Conservation (phyloP, 1,140 invertebrate genomes). For the Lutraria rhynchaena region DNA sequence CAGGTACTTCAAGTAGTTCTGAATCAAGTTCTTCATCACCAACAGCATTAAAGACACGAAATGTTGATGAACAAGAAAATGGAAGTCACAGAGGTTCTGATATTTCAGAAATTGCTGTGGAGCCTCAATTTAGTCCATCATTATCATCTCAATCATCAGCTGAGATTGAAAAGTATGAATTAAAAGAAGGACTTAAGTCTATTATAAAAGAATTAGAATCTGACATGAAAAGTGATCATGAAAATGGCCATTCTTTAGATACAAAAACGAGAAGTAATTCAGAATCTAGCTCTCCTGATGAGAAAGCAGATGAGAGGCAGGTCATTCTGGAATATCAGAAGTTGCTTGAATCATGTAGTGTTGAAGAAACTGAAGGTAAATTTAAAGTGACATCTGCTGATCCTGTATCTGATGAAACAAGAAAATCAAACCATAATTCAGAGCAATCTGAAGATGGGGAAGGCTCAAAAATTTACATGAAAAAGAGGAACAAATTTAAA, state of each 20-base stretch:
- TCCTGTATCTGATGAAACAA: neutral
- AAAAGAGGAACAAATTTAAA: no score
- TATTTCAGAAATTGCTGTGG: neutral
- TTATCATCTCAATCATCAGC: constrained; percentile 29
- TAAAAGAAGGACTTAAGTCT: constrained; percentile 51
- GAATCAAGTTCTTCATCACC: neutral
- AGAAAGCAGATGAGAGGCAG: neutral
- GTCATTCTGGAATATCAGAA: constrained; percentile 9
- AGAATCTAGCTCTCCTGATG: no score
- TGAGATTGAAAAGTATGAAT: constrained; percentile 38
- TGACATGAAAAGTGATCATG: constrained; percentile 24
- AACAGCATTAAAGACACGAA: neutral
- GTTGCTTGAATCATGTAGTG: neutral
- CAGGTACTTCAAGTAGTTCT: constrained; percentile 3
- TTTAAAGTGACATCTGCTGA: no score
- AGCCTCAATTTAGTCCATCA: neutral
- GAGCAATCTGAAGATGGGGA: neutral
- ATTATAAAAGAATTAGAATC: constrained; percentile 44
- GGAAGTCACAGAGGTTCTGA: neutral
- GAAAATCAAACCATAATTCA: neutral
- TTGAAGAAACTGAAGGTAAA: no score
- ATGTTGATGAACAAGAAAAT: neutral
- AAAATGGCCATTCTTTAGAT: neutral
- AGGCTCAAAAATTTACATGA: neutral
- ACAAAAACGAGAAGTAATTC: no score